These are phyloP conservation scores for Engystomops pustulosus DNA, from an alignment of 2,113 vertebrate species.

Conservation along the genomic window DNA sequence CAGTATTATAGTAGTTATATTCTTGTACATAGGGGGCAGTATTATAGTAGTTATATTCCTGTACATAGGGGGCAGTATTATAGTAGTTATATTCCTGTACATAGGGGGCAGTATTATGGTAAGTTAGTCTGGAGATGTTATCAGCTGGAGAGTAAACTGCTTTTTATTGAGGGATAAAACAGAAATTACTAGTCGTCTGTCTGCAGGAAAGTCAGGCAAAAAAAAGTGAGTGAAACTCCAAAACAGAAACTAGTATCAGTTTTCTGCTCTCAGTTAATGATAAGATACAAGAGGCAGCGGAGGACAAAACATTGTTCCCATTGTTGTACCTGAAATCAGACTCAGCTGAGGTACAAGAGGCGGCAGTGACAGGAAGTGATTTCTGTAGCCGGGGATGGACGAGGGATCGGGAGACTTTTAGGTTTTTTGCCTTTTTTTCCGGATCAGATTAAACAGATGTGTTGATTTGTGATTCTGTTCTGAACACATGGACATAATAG, in stretches of 20 bases:
- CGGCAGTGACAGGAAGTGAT: slow-evolving; percentile 27
- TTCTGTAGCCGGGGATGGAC: neutral
- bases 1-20: slow-evolving; percentile 11
- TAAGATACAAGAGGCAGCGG: slow-evolving; percentile 16
- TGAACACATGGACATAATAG: slow-evolving; percentile 38
- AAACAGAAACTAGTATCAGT: slow-evolving; percentile 46
- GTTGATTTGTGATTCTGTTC: neutral
- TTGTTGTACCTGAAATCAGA: slow-evolving; percentile 27
- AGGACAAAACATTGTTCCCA: slow-evolving; percentile 48
- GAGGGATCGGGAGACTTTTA: neutral
- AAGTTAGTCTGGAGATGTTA: no score
- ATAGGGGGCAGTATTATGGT: neutral
- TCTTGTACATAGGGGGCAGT: neutral
- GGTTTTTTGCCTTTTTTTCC: neutral
- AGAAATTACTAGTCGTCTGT: neutral
- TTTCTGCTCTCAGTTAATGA: slow-evolving; percentile 35
- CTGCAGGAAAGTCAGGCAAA: neutral
- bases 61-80: neutral
- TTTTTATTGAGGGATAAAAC: neutral
- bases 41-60: neutral
- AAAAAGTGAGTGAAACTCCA: slow-evolving; percentile 45
- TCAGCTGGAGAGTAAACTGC: neutral
- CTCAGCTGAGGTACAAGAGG: neutral
- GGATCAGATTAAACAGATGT: slow-evolving; percentile 35
- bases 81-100: slow-evolving; percentile 7